phyloP scores from a whole-genome alignment of 2,888 invertebrate genomes.

The Arge pagana region DNA sequence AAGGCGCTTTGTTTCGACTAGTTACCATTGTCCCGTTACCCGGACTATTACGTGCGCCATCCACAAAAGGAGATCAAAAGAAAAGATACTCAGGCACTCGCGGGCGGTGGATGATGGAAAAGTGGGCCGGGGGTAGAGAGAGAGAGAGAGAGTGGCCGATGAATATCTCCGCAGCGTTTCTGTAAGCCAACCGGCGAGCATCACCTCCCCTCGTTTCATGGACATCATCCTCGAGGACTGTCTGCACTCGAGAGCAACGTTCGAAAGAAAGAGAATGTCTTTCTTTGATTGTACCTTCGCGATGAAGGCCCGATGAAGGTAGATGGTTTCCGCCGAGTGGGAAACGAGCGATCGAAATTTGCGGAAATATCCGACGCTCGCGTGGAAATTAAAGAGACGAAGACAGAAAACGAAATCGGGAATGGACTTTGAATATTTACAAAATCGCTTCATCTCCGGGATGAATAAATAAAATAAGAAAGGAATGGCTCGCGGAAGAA shows the following conservation, averaged over 20 bases:
- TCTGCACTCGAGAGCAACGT: neutral
- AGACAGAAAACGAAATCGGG: too few relatives aligned
- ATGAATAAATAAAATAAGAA: too few relatives aligned
- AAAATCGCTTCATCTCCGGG: too few relatives aligned
- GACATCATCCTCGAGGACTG: conserved; percentile 5
- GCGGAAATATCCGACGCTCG: too few relatives aligned
- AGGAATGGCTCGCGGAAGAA: too few relatives aligned
- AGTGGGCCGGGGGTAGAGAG: neutral
- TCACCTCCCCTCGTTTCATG: conserved; percentile 4
- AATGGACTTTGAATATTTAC: too few relatives aligned
- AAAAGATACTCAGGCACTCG: conserved; percentile 18
- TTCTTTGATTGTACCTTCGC: conserved; percentile 17
- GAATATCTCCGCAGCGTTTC: conserved; percentile 9
- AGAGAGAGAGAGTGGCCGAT: conserved; percentile 1
- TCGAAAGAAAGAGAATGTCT: conserved; percentile 7
- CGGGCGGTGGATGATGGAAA: neutral
- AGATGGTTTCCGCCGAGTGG: too few relatives aligned
- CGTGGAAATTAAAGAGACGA: too few relatives aligned
- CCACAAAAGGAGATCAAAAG: conserved; percentile 26
- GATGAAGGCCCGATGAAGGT: conserved; percentile 8
- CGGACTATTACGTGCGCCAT: conserved; percentile 24
- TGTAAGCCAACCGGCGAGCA: conserved; percentile 1
- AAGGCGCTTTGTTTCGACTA: conserved; percentile 25
- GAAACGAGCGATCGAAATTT: too few relatives aligned
- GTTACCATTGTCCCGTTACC: conserved; percentile 24